phyloP scores from a whole-genome alignment of 2,888 invertebrate genomes.

The Nephrotoma appendiculata region DNA sequence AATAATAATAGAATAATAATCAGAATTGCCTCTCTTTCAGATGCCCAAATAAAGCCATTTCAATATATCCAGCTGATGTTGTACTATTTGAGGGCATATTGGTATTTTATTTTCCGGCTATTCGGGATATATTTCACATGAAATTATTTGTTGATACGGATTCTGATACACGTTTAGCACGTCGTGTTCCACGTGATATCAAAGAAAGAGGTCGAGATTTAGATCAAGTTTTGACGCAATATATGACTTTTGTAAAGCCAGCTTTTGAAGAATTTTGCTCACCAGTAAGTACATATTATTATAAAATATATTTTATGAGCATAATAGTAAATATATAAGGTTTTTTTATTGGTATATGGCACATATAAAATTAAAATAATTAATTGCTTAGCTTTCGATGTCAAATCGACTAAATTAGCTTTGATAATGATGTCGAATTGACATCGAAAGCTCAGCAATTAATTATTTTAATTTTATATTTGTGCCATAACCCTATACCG shows the following conservation, averaged over 20 bases:
- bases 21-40: constrained; percentile 24
- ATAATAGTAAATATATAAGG: too few species aligned
- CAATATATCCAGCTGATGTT: constrained; percentile 91
- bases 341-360: too few species aligned
- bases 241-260: constrained; percentile 98
- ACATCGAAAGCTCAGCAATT: too few species aligned
- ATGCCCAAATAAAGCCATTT: constrained; percentile 49
- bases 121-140: constrained; percentile 93
- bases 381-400: too few species aligned
- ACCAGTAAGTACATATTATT: constrained; percentile 50
- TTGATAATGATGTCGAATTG: too few species aligned
- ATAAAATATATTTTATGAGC: too few species aligned
- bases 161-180: constrained; percentile 90
- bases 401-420: too few species aligned
- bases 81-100: constrained; percentile 96
- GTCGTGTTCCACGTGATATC: constrained; percentile 92
- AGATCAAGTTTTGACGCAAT: constrained; percentile 89
- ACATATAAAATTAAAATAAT: too few species aligned
- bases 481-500: too few species aligned
- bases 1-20: neutral
- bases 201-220: constrained; percentile 87
- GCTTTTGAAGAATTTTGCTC: constrained; percentile 98
- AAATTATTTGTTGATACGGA: constrained; percentile 98
- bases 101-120: constrained; percentile 92
- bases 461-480: too few species aligned